phyloP scores from a whole-genome alignment of 1,140 invertebrate genomes.

The Branchinecta lynchi region DNA sequence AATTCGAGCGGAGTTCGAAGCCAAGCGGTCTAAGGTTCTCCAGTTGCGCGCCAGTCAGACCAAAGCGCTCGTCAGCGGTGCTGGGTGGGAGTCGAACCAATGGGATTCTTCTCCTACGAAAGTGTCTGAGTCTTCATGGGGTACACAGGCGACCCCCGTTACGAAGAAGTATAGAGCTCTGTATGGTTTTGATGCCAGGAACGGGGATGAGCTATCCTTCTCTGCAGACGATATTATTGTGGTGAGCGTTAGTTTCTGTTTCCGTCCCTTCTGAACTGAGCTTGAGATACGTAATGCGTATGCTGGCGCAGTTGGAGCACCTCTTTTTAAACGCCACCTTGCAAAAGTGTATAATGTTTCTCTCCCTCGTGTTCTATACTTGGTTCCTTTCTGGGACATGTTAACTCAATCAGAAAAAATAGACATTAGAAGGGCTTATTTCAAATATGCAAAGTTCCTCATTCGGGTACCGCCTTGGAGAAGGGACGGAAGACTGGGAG shows the following conservation, averaged over 20 bases:
- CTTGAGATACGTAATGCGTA: too few species aligned
- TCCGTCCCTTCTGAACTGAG: too few species aligned
- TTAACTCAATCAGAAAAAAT: too few species aligned
- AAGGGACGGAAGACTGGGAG: too few species aligned
- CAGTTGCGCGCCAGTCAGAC: slow-evolving; percentile 24
- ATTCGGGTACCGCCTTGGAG: too few species aligned
- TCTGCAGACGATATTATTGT: slow-evolving; percentile 84
- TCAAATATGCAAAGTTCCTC: too few species aligned
- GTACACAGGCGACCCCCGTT: slow-evolving; percentile 30
- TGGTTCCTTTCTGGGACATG: too few species aligned
- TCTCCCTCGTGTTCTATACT: too few species aligned
- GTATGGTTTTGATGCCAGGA: slow-evolving; percentile 84
- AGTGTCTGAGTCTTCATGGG: not conserved
- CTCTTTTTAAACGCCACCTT: too few species aligned
- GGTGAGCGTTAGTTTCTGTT: slow-evolving; percentile 35
- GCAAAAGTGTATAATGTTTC: too few species aligned
- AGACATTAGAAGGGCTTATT: too few species aligned
- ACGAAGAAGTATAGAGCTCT: slow-evolving; percentile 66
- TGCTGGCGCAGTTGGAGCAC: too few species aligned
- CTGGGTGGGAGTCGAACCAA: slow-evolving; percentile 26
- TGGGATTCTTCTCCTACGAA: slow-evolving; percentile 14
- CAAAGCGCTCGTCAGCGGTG: slow-evolving; percentile 26
- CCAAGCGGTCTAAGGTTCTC: slow-evolving; percentile 36
- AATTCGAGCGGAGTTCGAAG: slow-evolving; percentile 42
- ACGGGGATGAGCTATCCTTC: slow-evolving; percentile 83